Evolutionary conservation across 2,888 invertebrate species (phyloP), one percentile per base, ranked within the genome.

Genomic region (Epinotia ramella): DNA sequence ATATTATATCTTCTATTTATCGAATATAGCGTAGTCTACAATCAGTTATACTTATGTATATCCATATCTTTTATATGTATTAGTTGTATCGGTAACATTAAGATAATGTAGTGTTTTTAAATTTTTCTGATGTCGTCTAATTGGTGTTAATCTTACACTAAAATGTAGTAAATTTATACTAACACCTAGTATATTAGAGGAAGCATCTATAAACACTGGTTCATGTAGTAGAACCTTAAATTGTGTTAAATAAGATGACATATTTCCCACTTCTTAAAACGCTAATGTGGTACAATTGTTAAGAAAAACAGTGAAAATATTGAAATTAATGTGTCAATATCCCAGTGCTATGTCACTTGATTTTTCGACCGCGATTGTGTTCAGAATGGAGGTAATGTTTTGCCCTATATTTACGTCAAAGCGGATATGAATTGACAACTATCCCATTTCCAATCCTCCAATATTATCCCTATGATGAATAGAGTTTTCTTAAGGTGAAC

Each of bases 101-200:
- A 76, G 68, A 60, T 74, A 74, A 64, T 16, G 49, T 79, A 77
- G 79, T 56, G 65, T 78, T 77, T 73, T 66, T 69, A 44, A 60
- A 75, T 40, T 56, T 71, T 71, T 75, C 71, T 70, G 66, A 71
- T 71, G 40, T 75, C 60, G 40, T 75, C 60, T 28, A 1, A 13
- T 70, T 3, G 70, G 59, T 75, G 69, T 73, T 70, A 53, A 60
- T 70, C 69, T 65, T 70, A 71, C 44, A 75, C 44, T 75, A 72
- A 70, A 70, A 75, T 79, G 78, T 75, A 78, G 79, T 78, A 80
- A 77, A 77, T 73, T 78, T 75, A 73, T 59, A 79, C 76, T 78
- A 79, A 78, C 71, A 72, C 33, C 53, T 71, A 69, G 64, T 46
- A 59, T 60, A 53, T 13, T 49, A 4, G 28, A 46, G 60, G n/a